Conservation (phyloP, 2,113 vertebrate genomes). For the Neodon shergylaensis region DNA sequence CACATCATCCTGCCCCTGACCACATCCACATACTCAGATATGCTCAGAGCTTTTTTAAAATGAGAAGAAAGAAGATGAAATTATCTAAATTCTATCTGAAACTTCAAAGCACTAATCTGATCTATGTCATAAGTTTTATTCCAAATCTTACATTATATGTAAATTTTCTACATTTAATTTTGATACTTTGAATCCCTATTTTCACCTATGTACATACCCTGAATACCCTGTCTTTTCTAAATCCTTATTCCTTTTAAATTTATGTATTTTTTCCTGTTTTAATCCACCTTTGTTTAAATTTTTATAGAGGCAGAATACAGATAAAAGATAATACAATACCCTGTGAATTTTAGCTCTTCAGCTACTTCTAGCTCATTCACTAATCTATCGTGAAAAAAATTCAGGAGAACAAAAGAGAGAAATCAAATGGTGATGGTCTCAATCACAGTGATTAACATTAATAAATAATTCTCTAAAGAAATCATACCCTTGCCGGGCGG, state of each 20-base stretch:
- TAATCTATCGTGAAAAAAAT: slow-evolving; percentile 7
- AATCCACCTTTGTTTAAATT: neutral
- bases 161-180: slow-evolving; percentile 24
- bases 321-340: neutral
- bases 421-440: slow-evolving; percentile 10
- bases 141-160: neutral
- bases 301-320: slow-evolving; percentile 5
- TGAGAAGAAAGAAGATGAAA: neutral
- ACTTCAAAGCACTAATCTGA: neutral
- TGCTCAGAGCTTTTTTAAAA: neutral
- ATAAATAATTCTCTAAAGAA: neutral
- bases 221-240: neutral
- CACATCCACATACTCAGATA: too few relatives aligned
- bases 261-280: neutral
- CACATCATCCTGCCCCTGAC: neutral
- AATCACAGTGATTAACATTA: neutral
- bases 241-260: neutral
- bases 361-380: neutral
- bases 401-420: slow-evolving; percentile 16
- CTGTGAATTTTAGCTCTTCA: neutral
- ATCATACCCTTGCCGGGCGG: too few relatives aligned
- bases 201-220: neutral
- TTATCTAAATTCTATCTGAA: neutral
- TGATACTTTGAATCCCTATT: neutral
- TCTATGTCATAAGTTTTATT: neutral